A percentile compares a stretch with the other conserved stretches of the same genome.
phyloP scores from a whole-genome alignment of 2,797 vertebrate genomes.

The Sphaeramia orbicularis region DNA sequence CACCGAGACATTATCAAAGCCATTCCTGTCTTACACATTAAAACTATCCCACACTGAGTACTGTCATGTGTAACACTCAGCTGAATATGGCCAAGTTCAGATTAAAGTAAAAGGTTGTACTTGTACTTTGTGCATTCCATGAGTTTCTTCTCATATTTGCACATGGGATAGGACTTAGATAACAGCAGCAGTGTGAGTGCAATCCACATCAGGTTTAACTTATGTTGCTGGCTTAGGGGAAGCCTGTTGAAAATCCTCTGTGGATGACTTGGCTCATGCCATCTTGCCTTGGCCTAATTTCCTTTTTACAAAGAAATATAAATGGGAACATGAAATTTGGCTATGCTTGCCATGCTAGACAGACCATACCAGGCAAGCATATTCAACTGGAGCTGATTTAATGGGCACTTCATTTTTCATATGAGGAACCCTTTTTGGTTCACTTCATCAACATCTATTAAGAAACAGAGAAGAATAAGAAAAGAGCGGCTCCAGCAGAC shows the following conservation, averaged over 20 bases:
- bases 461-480: neutral
- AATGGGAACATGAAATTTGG: constrained; percentile 51
- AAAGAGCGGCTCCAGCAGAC: neutral
- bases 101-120: neutral
- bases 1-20: constrained; percentile 39
- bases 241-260: constrained; percentile 37
- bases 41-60: constrained; percentile 32
- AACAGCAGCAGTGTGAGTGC: constrained; percentile 27
- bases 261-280: constrained; percentile 43
- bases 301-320: constrained; percentile 44
- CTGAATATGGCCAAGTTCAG: constrained; percentile 4
- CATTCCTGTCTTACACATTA: constrained; percentile 20
- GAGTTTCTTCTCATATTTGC: constrained; percentile 22
- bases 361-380: constrained; percentile 28
- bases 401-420: constrained; percentile 35
- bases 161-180: constrained; percentile 36
- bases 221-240: constrained; percentile 49
- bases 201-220: constrained; percentile 69
- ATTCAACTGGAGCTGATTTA: constrained; percentile 52
- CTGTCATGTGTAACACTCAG: constrained; percentile 11
- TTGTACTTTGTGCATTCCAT: constrained; percentile 1
- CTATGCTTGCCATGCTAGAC: constrained; percentile 25
- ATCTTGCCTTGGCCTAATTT: constrained; percentile 55
- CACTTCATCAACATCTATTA: constrained; percentile 7
- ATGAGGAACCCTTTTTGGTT: constrained; percentile 3